Evolutionary conservation across 2,888 invertebrate species (phyloP), one percentile per base, ranked within the genome.

Genomic region (Leptinotarsa peninsularis): DNA sequence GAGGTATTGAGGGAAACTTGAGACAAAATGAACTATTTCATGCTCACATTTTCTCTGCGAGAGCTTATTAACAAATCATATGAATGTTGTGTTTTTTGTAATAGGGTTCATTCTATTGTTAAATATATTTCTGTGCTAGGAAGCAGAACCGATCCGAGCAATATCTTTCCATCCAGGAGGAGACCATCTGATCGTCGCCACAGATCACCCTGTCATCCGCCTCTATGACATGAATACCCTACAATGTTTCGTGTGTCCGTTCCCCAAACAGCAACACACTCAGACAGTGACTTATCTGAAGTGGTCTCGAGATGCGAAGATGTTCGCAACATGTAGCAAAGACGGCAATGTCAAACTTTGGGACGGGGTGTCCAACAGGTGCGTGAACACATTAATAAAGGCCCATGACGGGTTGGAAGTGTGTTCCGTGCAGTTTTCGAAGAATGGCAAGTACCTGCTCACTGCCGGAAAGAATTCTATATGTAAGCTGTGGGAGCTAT

Each of bases 401-500:
- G 99, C 99, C 0, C 99, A 99, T 86, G 98, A 98, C 79, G 98
- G 98, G 0, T 92, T 94, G 0, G 96, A 97, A 89, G 95, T 99
- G 49, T 97, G 97, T 85, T 98, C 98, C 0, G 96, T 98, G 0
- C 91, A 93, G 1, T 99, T 99, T 88, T 96, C 98, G 0, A 92
- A 96, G 81, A 99, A 99, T 87, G 97, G 97, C 88, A 99, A 99
- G 96, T 99, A 99, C 88, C 90, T 99, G 4, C 87, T 99, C 21
- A 97, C 98, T 0, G 96, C 98, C 15, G 99, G 98, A 0, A 94
- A 98, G 90, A 99, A 99, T 88, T 98, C 98, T 0, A 91, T 98
- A 43, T 97, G 99, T 18, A 99, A 99, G 88, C 90, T 99, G 15
- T 99, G 99, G 99, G 99, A 99, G 88, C 87, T 99, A 73, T 96